phyloP scores from a whole-genome alignment of 2,888 invertebrate genomes.

The Hyalella azteca region DNA sequence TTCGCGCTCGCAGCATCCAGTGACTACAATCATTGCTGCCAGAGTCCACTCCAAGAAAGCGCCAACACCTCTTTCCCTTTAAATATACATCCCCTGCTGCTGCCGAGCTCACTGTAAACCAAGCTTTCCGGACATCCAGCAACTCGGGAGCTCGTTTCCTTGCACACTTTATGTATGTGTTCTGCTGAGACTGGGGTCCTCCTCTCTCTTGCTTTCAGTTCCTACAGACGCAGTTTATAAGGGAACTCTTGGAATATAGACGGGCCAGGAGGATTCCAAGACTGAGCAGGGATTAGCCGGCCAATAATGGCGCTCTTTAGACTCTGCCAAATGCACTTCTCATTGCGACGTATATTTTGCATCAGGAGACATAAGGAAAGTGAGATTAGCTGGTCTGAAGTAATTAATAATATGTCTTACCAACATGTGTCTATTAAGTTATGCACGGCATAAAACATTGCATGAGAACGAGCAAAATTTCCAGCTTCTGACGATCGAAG shows the following conservation, averaged over 20 bases:
- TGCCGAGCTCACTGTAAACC: constrained; percentile 23
- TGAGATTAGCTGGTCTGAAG: too few species aligned
- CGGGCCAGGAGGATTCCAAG: constrained; percentile 6
- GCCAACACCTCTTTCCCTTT: constrained; percentile 36
- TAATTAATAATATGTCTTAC: too few species aligned
- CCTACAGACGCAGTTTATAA: constrained; percentile 36
- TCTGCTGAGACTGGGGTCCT: constrained; percentile 37
- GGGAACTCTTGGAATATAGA: constrained; percentile 36
- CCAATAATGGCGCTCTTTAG: constrained; percentile 18
- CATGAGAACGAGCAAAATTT: too few species aligned
- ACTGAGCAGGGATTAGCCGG: constrained; percentile 32
- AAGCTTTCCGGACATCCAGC: constrained; percentile 34
- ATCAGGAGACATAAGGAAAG: too few species aligned
- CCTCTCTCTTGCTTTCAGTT: constrained; percentile 34
- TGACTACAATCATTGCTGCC: constrained; percentile 31
- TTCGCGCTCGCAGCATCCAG: constrained; percentile 35
- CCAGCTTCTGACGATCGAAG: too few species aligned
- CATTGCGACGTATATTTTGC: constrained; percentile 1
- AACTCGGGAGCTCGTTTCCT: constrained; percentile 39
- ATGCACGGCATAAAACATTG: too few species aligned
- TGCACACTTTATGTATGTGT: constrained; percentile 39
- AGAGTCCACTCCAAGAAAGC: constrained; percentile 36
- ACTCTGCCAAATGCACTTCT: constrained; percentile 9
- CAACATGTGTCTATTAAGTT: too few species aligned
- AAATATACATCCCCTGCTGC: constrained; percentile 35